Base-by-base conservation (phyloP, 2,888 invertebrate species). In the Zootermopsis nevadensis region DNA sequence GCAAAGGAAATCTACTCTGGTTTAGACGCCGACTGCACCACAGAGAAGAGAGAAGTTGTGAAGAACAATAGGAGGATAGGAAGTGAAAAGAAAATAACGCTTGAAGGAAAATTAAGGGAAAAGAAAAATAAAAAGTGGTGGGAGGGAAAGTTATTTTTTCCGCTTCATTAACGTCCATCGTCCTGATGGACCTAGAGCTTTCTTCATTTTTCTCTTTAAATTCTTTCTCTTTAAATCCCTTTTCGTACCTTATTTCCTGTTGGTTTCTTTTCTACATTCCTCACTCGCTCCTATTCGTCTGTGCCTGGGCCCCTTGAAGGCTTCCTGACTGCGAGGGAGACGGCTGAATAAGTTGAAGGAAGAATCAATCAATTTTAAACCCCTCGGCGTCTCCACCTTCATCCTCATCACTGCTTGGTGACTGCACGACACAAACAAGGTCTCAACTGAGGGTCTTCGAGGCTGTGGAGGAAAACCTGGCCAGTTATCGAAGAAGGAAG, bases 91-190 rank as follows among this genome's bases (percentile, higher is more conserved):
- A 53, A 69, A 81, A 48, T 48, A 33, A 55, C 30, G 72, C 69
- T 30, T 53, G 42, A 66, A 69, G n/a, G 69, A 69, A 81, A 81
- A 69, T 67, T 81, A 31, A 30, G 81, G 31, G 72, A 53, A 66
- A 31, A 22, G 72, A 22, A 81, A 10, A 30, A 33, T 30, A 33
- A 81, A 48, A 72, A 35, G 22, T 42, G 66, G 35, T n/a, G 30
- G 48, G 81, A 66, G 48, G 42, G 38, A 69, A 35, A 72, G 69
- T 81, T 81, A 81, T 72, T 81, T 81, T 81, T 72, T 81, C 48
- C 81, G 72, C 81, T 81, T 81, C 81, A 81, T 81, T 81, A 81
- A 31, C 67, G 81, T 69, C 72, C n/a, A 53, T 67, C 72, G 69
- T 35, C 31, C 10, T 72, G 81, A 81, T 81, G 72, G 42, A 72